A percentile compares a stretch with the other conserved stretches of the same genome.
These are phyloP conservation scores for Aplochiton taeniatus DNA, from an alignment of 2,797 vertebrate genomes.

Conservation along the genomic window DNA sequence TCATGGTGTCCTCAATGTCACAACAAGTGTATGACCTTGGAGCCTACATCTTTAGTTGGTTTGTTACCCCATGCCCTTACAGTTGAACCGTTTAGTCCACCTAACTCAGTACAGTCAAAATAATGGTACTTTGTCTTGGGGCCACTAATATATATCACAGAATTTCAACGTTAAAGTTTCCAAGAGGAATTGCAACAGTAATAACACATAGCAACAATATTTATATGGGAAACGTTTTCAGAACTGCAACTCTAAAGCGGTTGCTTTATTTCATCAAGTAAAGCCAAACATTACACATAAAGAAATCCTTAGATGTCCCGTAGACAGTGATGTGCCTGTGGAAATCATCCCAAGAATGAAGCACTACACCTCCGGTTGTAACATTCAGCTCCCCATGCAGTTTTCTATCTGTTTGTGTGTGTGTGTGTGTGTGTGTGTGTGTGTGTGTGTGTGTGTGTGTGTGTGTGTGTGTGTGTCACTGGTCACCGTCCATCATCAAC, in stretches of 20 bases:
- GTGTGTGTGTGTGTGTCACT: constrained; percentile 5
- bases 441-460: not conserved
- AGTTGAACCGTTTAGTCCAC: constrained; percentile 46
- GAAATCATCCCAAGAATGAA: constrained; percentile 30
- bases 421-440: constrained; percentile 29
- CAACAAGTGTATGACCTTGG: constrained; percentile 53
- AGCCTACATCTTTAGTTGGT: constrained; percentile 48
- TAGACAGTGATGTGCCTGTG: constrained; percentile 24
- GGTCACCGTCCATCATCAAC: constrained; percentile 20
- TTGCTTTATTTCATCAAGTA: not conserved
- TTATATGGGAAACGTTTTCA: no score
- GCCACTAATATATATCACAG: no score
- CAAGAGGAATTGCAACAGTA: no score
- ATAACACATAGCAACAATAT: no score
- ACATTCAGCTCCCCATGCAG: constrained; percentile 21
- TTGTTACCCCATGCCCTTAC: constrained; percentile 57
- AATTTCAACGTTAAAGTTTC: no score
- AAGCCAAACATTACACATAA: constrained; percentile 4
- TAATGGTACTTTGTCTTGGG: constrained; percentile 4
- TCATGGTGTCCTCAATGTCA: constrained; percentile 53
- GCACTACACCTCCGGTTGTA: constrained; percentile 20
- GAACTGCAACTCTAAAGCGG: not conserved
- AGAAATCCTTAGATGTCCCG: constrained; percentile 8
- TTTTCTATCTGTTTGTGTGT: not conserved
- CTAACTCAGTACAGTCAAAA: constrained; percentile 6